These are phyloP conservation scores for Ischnura elegans DNA, from an alignment of 2,888 invertebrate species.

Conservation along the genomic window DNA sequence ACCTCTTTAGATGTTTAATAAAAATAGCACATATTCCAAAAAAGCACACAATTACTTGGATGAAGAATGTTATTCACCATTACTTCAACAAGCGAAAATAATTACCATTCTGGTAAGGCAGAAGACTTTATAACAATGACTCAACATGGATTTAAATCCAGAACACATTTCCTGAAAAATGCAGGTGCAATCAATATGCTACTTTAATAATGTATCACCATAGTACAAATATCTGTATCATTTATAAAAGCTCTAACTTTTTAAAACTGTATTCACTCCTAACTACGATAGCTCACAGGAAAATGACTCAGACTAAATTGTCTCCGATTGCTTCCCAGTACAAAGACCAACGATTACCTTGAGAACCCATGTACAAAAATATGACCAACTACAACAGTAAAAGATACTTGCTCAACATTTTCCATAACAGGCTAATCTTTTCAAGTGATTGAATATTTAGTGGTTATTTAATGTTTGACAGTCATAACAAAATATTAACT, in stretches of 20 bases:
- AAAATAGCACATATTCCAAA: slow-evolving; percentile 14
- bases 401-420: not conserved
- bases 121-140: not conserved
- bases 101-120: not conserved
- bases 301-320: not conserved
- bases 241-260: not conserved
- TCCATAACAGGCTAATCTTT: not conserved
- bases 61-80: not conserved
- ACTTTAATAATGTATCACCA: not conserved
- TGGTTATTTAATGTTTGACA: not conserved
- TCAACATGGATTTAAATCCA: not conserved
- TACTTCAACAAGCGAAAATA: not conserved
- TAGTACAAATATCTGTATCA: not conserved
- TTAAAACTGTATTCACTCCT: not conserved
- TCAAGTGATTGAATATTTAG: not conserved
- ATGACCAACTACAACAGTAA: not conserved
- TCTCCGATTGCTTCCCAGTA: not conserved
- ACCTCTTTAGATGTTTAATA: not conserved
- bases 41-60: slow-evolving; percentile 8
- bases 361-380: not conserved
- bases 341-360: not conserved
- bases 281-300: not conserved
- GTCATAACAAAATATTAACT: not conserved
- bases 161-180: not conserved
- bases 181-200: not conserved